Conservation (phyloP, 2,888 invertebrate species). For the Meteorus colon region DNA sequence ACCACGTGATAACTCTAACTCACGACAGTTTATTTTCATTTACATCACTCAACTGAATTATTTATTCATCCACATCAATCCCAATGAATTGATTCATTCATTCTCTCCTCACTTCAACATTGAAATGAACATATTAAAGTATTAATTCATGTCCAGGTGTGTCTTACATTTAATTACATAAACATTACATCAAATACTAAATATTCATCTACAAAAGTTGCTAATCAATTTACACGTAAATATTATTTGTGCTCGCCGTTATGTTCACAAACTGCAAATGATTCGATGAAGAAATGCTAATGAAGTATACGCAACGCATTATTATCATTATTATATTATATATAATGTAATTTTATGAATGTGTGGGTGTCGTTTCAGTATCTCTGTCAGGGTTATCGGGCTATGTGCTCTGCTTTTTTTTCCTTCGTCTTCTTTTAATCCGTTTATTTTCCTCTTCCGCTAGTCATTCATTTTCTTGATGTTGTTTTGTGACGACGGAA, state of each 20-base stretch:
- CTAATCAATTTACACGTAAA: too few species aligned
- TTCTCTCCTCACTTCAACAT: not conserved
- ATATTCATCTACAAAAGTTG: too few species aligned
- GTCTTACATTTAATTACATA: not conserved
- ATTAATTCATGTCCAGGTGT: not conserved
- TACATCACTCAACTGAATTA: not conserved
- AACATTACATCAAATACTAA: too few species aligned
- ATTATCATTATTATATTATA: not conserved
- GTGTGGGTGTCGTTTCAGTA: not conserved
- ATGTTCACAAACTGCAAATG: not conserved
- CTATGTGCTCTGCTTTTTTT: not conserved
- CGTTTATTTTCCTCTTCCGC: not conserved
- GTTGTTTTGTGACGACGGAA: too few species aligned
- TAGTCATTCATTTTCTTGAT: too few species aligned
- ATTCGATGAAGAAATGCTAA: not conserved
- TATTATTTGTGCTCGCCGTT: not conserved
- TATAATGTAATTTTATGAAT: not conserved
- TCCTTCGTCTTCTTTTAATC: not conserved
- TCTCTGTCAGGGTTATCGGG: slow-evolving; percentile 10
- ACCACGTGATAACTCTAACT: not conserved
- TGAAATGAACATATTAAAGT: not conserved
- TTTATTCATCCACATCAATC: not conserved
- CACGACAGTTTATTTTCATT: not conserved
- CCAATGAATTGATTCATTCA: not conserved
- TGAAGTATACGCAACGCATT: not conserved